Percentiles rank a stretch among this genome's conserved stretches.
Evolutionary conservation across 2,888 invertebrate genomes (phyloP).

Genomic region (Reticulitermes lucifugus): DNA sequence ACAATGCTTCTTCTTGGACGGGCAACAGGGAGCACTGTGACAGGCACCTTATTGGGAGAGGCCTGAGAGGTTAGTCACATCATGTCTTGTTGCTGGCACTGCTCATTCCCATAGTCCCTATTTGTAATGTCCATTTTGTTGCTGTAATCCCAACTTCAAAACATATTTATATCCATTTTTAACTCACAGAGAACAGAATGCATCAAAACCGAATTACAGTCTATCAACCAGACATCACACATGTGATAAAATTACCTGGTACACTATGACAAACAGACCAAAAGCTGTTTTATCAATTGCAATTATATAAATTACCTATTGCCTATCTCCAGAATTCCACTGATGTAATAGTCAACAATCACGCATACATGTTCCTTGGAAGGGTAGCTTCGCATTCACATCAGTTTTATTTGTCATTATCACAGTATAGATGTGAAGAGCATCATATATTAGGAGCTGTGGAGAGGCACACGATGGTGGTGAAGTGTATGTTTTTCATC

Average conservation of each 20-base stretch:
- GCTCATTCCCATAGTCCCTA: background rate
- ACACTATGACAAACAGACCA: no score
- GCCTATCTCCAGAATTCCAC: no score
- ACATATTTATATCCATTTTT: background rate
- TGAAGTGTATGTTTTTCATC: background rate
- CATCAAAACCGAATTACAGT: background rate
- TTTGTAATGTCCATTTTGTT: background rate
- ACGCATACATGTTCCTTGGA: no score
- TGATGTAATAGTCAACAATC: no score
- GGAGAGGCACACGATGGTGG: slow-evolving; percentile 28
- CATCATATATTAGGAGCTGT: background rate
- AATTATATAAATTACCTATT: no score
- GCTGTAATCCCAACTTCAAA: background rate
- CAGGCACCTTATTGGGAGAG: slow-evolving; percentile 16
- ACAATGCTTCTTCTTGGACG: slow-evolving; percentile 17
- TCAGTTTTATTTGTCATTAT: background rate
- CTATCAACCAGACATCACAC: no score
- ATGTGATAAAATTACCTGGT: no score
- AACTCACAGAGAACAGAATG: background rate
- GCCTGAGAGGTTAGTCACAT: background rate
- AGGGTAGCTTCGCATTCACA: background rate
- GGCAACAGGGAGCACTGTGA: slow-evolving; percentile 24
- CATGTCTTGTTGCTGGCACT: background rate
- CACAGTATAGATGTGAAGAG: slow-evolving; percentile 1
- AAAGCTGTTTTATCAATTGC: no score